phyloP scores from a whole-genome alignment of 2,888 invertebrate genomes.

The Dryobotodes eremita region DNA sequence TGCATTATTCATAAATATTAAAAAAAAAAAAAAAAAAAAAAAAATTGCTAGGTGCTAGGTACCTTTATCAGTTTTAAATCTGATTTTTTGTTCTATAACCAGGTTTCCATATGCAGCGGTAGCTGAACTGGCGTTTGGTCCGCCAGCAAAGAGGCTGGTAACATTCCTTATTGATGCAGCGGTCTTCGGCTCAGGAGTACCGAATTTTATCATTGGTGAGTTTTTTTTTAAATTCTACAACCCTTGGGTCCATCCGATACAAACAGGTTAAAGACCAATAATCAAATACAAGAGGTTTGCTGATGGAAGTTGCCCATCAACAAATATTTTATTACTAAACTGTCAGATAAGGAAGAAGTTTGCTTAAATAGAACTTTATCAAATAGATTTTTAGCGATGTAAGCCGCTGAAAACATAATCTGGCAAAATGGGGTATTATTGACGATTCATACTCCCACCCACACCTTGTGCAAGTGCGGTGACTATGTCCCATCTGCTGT shows the following conservation, averaged over 20 bases:
- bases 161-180: conserved; percentile 94
- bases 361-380: not conserved
- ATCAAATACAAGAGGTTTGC: no score
- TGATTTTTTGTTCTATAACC: conserved; percentile 6
- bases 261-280: no score
- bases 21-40: no score
- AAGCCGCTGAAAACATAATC: not conserved
- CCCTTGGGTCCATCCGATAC: not conserved
- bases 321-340: not conserved
- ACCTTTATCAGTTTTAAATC: no score
- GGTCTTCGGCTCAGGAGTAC: conserved; percentile 94
- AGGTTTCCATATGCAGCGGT: conserved; percentile 96
- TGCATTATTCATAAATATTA: no score
- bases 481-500: not conserved
- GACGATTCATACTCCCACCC: not conserved
- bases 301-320: no score
- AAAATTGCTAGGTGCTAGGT: no score
- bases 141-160: conserved; percentile 91
- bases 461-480: not conserved
- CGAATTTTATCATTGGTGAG: conserved; percentile 94
- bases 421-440: not conserved
- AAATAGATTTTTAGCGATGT: no score
- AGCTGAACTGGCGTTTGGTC: conserved; percentile 94
- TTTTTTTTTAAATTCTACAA: not conserved
- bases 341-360: not conserved